Evolutionary conservation across 1,140 invertebrate species (phyloP), one percentile per base, ranked within the genome.

Genomic region (Aphelinus certus): DNA sequence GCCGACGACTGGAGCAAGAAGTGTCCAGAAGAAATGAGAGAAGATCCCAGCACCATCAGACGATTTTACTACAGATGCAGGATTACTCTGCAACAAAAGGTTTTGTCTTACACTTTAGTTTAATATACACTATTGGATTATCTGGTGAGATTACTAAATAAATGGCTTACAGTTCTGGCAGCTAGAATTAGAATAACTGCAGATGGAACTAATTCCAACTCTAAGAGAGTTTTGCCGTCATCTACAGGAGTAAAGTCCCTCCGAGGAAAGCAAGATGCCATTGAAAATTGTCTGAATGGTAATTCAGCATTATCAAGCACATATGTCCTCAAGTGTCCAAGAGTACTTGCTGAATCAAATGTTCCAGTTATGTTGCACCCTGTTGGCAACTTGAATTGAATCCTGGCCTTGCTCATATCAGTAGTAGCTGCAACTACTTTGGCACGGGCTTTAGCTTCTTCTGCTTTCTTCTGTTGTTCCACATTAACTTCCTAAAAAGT

Each of bases 331-430:
- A 94, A 89, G 58, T 88, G 84, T 1, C 82, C 84, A 2, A 95
- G 81, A 1, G 90, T 90, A 5, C 88, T 88, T 56, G 87, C 85
- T 3, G 91, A 88, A 43, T 89, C 86, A 84, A 95, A 94, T 76
- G 91, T 89, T 26, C 92, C 90, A 6, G 90, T 90, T 72, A 92
- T 89, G 7, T 91, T 90, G 1, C 90, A 90, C 7, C 95, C 95
- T 84, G 94, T 93, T 0, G 95, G 93, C 64, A 96, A 80, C 79
- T 94, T 91, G 81, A 97, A 96, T 87, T 97, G 95, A 60, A 97
- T 90, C 68, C 94, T 90, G 0, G 94, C 84, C 49, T 85, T 83
- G 57, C 80, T 76, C n/a, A 79, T 75, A 43, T 80, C 78, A 85
- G 81, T 74, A 10, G 53, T 65, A 43, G 43, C 5, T n/a, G 78